These are phyloP conservation scores for Thunnus albacares DNA, from an alignment of 2,797 vertebrate genomes.

Conservation along the genomic window DNA sequence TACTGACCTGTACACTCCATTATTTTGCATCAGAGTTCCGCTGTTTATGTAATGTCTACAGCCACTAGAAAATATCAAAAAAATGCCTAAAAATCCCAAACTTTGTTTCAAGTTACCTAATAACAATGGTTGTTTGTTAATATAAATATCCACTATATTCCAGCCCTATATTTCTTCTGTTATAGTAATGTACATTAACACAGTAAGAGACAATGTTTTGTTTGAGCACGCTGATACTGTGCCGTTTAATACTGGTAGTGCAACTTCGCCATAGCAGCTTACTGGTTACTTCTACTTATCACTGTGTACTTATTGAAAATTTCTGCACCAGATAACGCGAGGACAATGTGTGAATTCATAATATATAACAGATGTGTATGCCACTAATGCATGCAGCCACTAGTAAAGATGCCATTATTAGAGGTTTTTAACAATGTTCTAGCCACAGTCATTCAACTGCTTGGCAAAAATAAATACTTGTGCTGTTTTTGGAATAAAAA, in stretches of 20 bases:
- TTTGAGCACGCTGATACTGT: conserved; percentile 23
- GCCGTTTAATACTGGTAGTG: background rate
- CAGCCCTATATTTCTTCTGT: background rate
- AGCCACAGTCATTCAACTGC: conserved; percentile 50
- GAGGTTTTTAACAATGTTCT: conserved; percentile 40
- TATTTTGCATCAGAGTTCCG: conserved; percentile 22
- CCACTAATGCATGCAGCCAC: conserved; percentile 71
- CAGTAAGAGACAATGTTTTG: conserved; percentile 5
- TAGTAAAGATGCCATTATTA: conserved; percentile 46
- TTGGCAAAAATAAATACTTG: conserved; percentile 49
- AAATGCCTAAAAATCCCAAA: background rate
- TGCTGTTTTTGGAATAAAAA: conserved; percentile 80
- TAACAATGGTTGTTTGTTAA: background rate
- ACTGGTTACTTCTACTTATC: conserved; percentile 11
- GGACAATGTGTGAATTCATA: conserved; percentile 49
- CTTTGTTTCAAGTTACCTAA: background rate
- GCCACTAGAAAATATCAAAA: background rate
- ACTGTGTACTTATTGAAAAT: conserved; percentile 29
- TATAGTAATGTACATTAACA: conserved; percentile 4
- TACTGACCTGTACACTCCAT: background rate
- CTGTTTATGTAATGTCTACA: conserved; percentile 4
- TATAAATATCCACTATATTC: background rate
- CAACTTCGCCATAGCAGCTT: conserved; percentile 5
- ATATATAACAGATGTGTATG: conserved; percentile 41
- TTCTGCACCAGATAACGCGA: conserved; percentile 21